Evolutionary conservation across 2,113 vertebrate species (phyloP).

Genomic region (Orthonyx spaldingii): DNA sequence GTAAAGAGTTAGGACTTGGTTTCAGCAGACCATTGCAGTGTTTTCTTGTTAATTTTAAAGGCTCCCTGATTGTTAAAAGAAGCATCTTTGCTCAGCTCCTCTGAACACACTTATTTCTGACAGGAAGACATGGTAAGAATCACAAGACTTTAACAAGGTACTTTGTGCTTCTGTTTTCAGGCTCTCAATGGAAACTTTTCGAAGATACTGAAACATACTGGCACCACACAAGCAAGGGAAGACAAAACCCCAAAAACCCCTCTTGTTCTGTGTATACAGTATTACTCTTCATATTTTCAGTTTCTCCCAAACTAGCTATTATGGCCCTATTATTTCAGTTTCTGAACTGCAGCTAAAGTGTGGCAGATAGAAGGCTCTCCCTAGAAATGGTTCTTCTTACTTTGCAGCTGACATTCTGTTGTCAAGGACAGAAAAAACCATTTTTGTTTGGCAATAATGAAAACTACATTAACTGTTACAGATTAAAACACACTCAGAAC

Average conservation of each 20-base stretch:
- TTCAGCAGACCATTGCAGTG: not conserved
- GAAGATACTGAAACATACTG: not conserved
- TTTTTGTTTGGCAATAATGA: not conserved
- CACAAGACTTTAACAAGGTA: not conserved
- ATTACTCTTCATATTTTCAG: not conserved
- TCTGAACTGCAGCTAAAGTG: not conserved
- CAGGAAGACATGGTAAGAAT: not conserved
- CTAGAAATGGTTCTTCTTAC: not conserved
- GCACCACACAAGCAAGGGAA: not conserved
- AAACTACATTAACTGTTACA: not conserved
- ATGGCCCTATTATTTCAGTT: not conserved
- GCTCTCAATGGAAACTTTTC: not conserved
- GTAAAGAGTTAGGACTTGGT: not conserved
- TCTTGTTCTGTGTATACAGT: not conserved
- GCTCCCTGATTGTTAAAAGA: not conserved
- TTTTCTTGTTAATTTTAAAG: not conserved
- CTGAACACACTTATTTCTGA: not conserved
- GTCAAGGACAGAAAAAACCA: not conserved
- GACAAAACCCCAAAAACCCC: fast-evolving
- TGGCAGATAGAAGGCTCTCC: not conserved
- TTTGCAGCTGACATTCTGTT: not conserved
- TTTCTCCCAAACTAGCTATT: not conserved
- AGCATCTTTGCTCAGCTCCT: not conserved
- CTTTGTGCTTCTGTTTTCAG: not conserved
- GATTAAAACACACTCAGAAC: not conserved